Evolutionary conservation across 2,888 invertebrate species (phyloP), one percentile per base, ranked within the genome.

Genomic region (Galerucella nymphaeae): DNA sequence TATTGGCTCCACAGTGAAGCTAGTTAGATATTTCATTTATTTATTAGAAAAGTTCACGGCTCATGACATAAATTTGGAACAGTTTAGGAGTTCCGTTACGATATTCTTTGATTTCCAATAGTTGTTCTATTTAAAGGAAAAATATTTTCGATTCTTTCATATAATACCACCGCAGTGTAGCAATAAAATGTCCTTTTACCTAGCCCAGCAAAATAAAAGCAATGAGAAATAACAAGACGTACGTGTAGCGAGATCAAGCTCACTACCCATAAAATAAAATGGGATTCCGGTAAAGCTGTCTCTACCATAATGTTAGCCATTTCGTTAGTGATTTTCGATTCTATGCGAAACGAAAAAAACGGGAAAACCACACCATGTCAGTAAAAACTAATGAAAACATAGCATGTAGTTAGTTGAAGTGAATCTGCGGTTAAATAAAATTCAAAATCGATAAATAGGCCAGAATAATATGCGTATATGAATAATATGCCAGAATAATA

Each of bases 211-310:
- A 59, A 59, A 59, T 59, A 59, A 59, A 59, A 59, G 59, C 30
- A 59, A 59, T 30, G 41, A 59, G 59, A 59, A 59, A 38, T 59
- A 59, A 59, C 59, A 59, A 59, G 59, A 59, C 16, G 41, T 59
- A 59, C 59, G 59, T 59, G 59, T 38, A 16, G 59, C 38, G 59
- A 38, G 59, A 59, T n/a, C 59, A 38, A 16, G 38, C 41, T 38
- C 59, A 38, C 59, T 59, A 59, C 30, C 59, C 59, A 59, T 57
- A 55, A 66, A 66, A 66, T 66, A 18, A 20, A 42, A 66, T 66
- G 38, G 18, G 66, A 66, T 66, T 66, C 57, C 38, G 57, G 14
- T 66, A 57, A 66, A 66, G 57, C 66, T 57, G 65, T 38, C 16
- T 66, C 30, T 38, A 38, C 59, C 59, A 59, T 59, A 30, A 59